phyloP scores from a whole-genome alignment of 2,113 vertebrate species.

The Galbula dea region DNA sequence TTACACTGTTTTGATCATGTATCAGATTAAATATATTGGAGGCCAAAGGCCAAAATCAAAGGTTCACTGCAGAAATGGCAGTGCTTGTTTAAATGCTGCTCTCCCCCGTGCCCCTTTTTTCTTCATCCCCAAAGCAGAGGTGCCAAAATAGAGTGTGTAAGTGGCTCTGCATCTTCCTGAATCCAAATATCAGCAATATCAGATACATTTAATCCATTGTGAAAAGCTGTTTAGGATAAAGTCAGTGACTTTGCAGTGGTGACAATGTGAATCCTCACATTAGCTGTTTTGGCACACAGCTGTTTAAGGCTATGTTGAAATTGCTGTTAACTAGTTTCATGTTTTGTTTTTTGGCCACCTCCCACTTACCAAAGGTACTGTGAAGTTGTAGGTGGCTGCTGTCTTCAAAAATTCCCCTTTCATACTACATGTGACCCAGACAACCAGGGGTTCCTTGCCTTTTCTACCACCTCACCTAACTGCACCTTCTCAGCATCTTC shows the following conservation, averaged over 20 bases:
- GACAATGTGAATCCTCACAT: neutral
- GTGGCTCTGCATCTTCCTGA: neutral
- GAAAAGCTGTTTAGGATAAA: neutral
- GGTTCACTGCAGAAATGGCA: neutral
- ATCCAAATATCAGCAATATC: neutral
- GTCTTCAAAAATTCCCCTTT: neutral
- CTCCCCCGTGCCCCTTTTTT: neutral
- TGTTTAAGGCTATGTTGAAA: neutral
- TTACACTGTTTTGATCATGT: neutral
- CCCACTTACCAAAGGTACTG: neutral
- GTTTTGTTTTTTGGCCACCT: neutral
- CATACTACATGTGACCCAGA: neutral
- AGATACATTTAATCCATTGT: neutral
- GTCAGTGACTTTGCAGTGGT: neutral
- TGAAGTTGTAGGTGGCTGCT: neutral
- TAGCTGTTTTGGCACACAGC: accelerated
- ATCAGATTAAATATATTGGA: neutral
- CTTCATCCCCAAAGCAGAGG: neutral
- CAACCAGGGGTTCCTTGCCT: neutral
- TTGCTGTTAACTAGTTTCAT: neutral
- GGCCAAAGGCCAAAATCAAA: neutral
- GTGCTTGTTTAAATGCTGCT: neutral
- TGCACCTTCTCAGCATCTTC: neutral
- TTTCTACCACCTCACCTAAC: neutral
- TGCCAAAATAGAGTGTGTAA: neutral